Base-by-base conservation (phyloP, 2,113 vertebrate species). In the Symphodus melops region DNA sequence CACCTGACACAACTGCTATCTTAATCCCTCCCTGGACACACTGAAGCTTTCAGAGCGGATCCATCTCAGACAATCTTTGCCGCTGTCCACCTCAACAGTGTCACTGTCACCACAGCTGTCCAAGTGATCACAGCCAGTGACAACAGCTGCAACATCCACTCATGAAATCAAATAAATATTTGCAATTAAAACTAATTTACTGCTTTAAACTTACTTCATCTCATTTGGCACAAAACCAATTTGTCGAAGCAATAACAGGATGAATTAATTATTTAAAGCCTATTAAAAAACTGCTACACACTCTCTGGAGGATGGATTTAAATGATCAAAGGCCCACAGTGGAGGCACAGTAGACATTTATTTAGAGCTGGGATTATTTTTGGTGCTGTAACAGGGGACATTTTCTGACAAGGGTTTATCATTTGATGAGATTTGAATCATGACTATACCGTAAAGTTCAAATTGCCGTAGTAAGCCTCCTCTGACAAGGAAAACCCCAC, bases 261-360 rank as follows among this genome's bases (percentile, higher is more conserved):
- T 37, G 17, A 58, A 68, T 66, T 68, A 13, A 55, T 73, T 72
- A 75, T 75, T 77, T 57, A 67, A 71, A 68, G 74, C 53, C 21
- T 59, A 74, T 81, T 77, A 82, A 82, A 69, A 62, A 58, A 66
- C 28, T 44, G 62, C 42, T 44, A 55, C 36, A 69, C 28, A 42
- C 16, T 82, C 54, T n/a, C n/a, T n/a, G n/a, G n/a, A 6, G 63
- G 54, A 51, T 71, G 61, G 79, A 65, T 79, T 60, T 49, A 55
- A 28, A 23, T 53, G 46, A 83, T 85, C 77, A 85, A 67, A 81
- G 48, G 57, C 53, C 36, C 20, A 55, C 36, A 55, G n/a, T 16
- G 17, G 25, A 63, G 28, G 62, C 56, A 60, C 54, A 67, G 67
- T 1, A 2, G 37, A 48, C 55, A 76, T 63, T 66, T 41, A 41